Conservation (phyloP, 2,888 invertebrate genomes). For the Xestia ashworthii region DNA sequence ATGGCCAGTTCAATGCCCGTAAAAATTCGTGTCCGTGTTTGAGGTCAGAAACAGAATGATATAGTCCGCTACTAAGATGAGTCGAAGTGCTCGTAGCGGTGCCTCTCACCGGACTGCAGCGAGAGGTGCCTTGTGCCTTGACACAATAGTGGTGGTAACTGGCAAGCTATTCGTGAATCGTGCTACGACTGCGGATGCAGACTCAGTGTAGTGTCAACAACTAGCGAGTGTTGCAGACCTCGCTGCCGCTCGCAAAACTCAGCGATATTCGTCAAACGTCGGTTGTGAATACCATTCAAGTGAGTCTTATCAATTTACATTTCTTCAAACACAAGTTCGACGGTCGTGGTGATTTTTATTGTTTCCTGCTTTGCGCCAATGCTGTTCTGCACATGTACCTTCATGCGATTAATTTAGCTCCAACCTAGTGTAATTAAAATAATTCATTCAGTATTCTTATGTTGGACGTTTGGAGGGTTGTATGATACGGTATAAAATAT, state of each 20-base stretch:
- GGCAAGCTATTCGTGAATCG: conserved; percentile 30
- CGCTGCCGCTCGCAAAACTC: conserved; percentile 28
- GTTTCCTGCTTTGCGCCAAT: conserved; percentile 34
- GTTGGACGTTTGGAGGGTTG: background rate
- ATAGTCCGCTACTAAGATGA: conserved; percentile 6
- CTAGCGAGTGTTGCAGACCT: conserved; percentile 38
- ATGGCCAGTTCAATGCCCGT: background rate
- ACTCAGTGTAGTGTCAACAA: conserved; percentile 59
- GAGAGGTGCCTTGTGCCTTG: conserved; percentile 64
- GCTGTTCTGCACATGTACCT: conserved; percentile 12
- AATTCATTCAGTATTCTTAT: background rate
- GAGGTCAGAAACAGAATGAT: conserved; percentile 41
- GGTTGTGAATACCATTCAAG: conserved; percentile 26
- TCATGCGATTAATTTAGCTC: conserved; percentile 5
- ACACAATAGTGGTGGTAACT: conserved; percentile 55
- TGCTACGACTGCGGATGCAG: conserved; percentile 44
- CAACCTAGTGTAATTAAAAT: background rate
- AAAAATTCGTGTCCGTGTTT: background rate
- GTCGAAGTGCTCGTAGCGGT: conserved; percentile 4
- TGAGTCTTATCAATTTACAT: conserved; percentile 35
- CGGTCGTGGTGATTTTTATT: background rate
- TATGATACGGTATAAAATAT: background rate
- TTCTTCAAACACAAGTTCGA: background rate
- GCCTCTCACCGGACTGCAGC: conserved; percentile 45
- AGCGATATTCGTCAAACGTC: conserved; percentile 32